Evolutionary conservation across 2,797 vertebrate genomes (phyloP), one percentile per base, ranked within the genome.

Genomic region (Tokudaia tokunoshimensis): DNA sequence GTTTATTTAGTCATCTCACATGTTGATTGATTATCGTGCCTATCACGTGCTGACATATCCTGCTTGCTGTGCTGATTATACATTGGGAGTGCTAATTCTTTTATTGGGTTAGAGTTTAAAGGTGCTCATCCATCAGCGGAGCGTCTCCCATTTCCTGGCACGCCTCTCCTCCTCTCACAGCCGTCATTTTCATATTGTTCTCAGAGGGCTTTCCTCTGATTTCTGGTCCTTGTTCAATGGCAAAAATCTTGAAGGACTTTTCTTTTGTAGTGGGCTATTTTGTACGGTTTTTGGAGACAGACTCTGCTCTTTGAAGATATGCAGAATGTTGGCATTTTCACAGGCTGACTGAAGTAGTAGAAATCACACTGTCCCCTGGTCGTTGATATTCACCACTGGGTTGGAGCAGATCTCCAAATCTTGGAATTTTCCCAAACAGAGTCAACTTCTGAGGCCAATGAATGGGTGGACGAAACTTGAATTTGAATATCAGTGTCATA

Each of bases 261-360:
- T 97, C 72, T 98, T 98, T 98, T 98, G 98, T 98, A 98, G 98
- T 96, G 96, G 95, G 78, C 93, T 98, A 95, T 98, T 98, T 98
- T 98, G 95, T 97, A 96, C 5, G 83, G 94, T 97, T 98, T 98
- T 98, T 98, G 95, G 97, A 98, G 97, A 96, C 95, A 97, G 97
- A 97, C 97, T 91, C 93, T 63, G 97, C 94, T 98, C 97, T 98
- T 98, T 98, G 98, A 98, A 98, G 98, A 98, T 98, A 96, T 0
- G 0, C 93, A 93, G 91, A 96, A 95, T 97, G 98, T 97, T 98
- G 98, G 97, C 98, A 97, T 97, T 90, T 90, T 98, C 96, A 74
- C 94, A 78, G 95, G 95, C 94, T 97, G 91, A 98, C 96, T 97
- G 98, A 98, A 98, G 98, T 91, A 67, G 97, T 98, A 97, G 96